Conservation (phyloP, 2,113 vertebrate genomes). For the Todiramphus chloris region DNA sequence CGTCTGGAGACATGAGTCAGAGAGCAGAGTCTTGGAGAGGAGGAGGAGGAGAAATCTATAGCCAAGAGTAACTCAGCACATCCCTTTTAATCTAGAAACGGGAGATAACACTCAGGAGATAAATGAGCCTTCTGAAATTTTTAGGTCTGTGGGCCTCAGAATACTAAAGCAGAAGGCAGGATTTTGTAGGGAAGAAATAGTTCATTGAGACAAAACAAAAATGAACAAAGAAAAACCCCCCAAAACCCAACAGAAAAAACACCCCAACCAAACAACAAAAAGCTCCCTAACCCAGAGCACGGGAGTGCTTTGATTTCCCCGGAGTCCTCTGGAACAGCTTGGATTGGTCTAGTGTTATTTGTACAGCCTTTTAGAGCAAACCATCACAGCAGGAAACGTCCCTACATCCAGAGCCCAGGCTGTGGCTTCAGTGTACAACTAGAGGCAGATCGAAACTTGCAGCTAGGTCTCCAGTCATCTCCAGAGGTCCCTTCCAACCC, state of each 20-base stretch:
- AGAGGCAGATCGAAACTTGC: neutral
- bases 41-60: constrained; percentile 25
- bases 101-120: constrained; percentile 8
- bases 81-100: constrained; percentile 30
- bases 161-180: neutral
- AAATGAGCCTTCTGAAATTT: neutral
- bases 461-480: neutral
- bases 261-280: no score
- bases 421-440: neutral
- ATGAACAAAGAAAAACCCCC: neutral
- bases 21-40: neutral
- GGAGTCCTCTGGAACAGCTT: constrained; percentile 18
- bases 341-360: neutral
- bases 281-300: neutral
- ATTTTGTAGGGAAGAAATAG: neutral
- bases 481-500: no score
- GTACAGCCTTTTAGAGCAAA: constrained; percentile 12
- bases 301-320: constrained; percentile 42
- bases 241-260: no score
- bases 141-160: neutral
- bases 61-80: neutral
- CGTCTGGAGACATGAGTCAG: neutral
- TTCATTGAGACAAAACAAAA: neutral
- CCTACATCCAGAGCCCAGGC: neutral
- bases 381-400: neutral